A percentile compares a stretch with the other conserved stretches of the same genome.
phyloP scores from a whole-genome alignment of 2,888 invertebrate genomes.

The Elysia crispata region DNA sequence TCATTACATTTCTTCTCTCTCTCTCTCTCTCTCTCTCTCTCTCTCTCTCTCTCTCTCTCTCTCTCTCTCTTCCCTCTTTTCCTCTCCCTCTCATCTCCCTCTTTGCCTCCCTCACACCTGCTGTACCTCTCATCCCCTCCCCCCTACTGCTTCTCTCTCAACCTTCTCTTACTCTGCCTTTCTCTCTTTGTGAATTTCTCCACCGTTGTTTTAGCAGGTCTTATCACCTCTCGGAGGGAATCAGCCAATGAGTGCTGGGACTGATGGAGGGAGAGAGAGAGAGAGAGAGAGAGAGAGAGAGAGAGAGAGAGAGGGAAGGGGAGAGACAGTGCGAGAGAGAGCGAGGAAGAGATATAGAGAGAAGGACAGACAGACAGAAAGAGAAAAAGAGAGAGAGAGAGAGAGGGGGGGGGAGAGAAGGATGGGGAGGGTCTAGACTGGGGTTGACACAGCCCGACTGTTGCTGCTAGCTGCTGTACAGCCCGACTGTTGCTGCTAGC shows the following conservation, averaged over 20 bases:
- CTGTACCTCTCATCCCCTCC: background rate
- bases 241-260: conserved; percentile 12
- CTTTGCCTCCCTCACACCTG: background rate
- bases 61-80: background rate
- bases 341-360: conserved; percentile 3
- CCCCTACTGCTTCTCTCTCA: background rate
- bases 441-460: too few species aligned
- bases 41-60: conserved; percentile 3
- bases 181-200: background rate
- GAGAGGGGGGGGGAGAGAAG: background rate
- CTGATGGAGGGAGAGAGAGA: background rate
- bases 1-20: background rate
- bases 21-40: conserved; percentile 7
- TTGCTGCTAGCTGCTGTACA: too few species aligned
- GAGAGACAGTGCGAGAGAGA: background rate
- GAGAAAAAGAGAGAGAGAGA: conserved; percentile 3
- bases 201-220: background rate
- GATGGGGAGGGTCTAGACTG: background rate
- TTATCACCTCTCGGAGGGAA: background rate
- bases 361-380: background rate
- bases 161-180: background rate
- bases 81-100: background rate
- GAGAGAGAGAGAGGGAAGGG: too few species aligned
- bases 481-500: background rate
- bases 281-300: too few species aligned